These are phyloP conservation scores for Dendrocincla fuliginosa DNA, from an alignment of 2,797 vertebrate species.

Conservation along the genomic window DNA sequence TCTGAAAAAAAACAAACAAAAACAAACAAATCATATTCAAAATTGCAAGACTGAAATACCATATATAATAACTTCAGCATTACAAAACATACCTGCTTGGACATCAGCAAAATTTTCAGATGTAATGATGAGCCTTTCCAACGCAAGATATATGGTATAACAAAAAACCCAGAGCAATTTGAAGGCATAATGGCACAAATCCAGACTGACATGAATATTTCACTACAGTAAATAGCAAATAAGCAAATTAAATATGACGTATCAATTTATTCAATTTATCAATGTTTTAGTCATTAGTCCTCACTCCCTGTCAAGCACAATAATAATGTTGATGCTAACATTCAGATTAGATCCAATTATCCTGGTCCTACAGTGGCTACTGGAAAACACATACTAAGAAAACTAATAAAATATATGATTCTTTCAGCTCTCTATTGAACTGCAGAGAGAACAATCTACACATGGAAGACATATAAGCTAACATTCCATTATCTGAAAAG, in stretches of 20 bases:
- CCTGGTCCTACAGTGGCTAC: not conserved
- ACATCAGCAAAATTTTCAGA: not conserved
- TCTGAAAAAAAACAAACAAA: not conserved
- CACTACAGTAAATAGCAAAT: not conserved
- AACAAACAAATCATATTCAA: not conserved
- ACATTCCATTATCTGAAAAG: not conserved
- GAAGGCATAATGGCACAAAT: not conserved
- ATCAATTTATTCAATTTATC: conserved; percentile 24
- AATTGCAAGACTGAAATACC: not conserved
- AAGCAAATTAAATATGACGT: not conserved
- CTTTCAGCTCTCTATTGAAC: not conserved
- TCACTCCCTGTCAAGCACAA: conserved; percentile 6
- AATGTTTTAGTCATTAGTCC: not conserved
- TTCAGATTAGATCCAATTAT: not conserved
- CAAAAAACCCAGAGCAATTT: not conserved
- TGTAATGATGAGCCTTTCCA: not conserved
- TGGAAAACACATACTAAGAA: not conserved
- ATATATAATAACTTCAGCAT: not conserved
- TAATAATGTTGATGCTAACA: not conserved
- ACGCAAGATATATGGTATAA: not conserved
- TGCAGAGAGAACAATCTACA: not conserved
- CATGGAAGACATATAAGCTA: not conserved
- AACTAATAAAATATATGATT: not conserved
- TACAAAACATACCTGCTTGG: not conserved
- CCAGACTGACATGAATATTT: not conserved